Percentiles rank a stretch among this genome's conserved stretches.
Evolutionary conservation across 2,113 vertebrate species (phyloP).

Genomic region (Tragulus kanchil): DNA sequence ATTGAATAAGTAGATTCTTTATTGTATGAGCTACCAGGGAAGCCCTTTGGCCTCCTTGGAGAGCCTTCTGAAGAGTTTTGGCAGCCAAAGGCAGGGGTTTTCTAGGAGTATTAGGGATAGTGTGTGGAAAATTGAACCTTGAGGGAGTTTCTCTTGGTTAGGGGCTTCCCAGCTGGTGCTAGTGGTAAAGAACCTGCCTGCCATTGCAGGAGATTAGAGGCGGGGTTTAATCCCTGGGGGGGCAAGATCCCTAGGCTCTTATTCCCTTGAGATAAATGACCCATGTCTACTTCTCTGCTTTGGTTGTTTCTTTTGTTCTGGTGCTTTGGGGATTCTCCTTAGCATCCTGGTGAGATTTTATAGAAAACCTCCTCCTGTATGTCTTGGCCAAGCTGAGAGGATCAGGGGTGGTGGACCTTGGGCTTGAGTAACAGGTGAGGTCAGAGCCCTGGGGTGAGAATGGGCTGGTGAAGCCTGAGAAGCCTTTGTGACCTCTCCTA

Average conservation of each 20-base stretch:
- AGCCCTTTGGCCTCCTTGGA: too few relatives aligned
- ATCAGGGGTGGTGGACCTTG: neutral
- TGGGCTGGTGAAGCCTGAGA: neutral
- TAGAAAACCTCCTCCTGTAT: neutral
- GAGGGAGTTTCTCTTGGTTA: neutral
- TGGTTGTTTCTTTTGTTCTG: neutral
- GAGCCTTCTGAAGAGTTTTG: neutral
- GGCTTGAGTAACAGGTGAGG: neutral
- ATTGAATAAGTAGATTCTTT: neutral
- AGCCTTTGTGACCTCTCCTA: neutral
- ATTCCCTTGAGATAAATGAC: neutral
- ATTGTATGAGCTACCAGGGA: neutral
- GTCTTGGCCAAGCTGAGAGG: neutral
- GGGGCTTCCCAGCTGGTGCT: neutral
- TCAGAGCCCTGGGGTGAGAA: neutral
- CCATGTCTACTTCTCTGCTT: neutral
- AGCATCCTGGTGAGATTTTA: neutral
- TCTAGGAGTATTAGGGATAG: too few relatives aligned
- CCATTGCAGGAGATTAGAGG: neutral
- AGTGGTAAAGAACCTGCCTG: neutral
- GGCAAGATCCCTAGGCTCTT: neutral
- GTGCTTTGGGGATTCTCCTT: constrained; percentile 8
- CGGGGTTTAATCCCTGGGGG: neutral
- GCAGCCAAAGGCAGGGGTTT: neutral
- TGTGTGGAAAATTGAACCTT: neutral